Evolutionary conservation across 2,888 invertebrate genomes (phyloP).

Genomic region (Callimorpha dominula): DNA sequence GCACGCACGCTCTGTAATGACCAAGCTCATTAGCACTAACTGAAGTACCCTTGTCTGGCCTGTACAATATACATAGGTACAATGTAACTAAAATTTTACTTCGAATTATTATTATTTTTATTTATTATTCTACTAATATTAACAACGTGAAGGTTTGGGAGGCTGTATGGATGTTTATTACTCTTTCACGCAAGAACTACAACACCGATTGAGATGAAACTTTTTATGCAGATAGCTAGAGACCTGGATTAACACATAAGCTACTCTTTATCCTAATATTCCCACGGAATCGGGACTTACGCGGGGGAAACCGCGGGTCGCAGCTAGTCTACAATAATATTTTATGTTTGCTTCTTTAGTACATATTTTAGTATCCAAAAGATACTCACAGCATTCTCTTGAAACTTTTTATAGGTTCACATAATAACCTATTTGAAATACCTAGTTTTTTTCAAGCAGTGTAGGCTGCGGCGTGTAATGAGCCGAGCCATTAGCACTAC

Average conservation of each 20-base stretch:
- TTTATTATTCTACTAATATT: too few relatives aligned
- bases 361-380: background rate
- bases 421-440: background rate
- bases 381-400: background rate
- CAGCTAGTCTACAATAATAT: background rate
- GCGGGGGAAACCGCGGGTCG: too few relatives aligned
- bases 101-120: too few relatives aligned
- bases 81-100: conserved; percentile 30
- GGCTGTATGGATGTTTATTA: too few relatives aligned
- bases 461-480: conserved; percentile 51
- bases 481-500: conserved; percentile 56
- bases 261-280: too few relatives aligned
- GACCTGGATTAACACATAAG: too few relatives aligned
- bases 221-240: too few relatives aligned
- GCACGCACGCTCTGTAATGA: conserved; percentile 65
- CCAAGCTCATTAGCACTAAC: conserved; percentile 68
- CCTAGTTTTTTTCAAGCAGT: conserved; percentile 1
- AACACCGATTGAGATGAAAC: too few relatives aligned
- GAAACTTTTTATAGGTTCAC: background rate
- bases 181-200: too few relatives aligned
- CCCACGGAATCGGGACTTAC: too few relatives aligned
- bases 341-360: background rate
- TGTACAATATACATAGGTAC: conserved; percentile 40
- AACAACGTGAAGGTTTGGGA: too few relatives aligned
- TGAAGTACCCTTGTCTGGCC: conserved; percentile 49